phyloP scores from a whole-genome alignment of 1,140 invertebrate species.

The Camponotus vicinus region DNA sequence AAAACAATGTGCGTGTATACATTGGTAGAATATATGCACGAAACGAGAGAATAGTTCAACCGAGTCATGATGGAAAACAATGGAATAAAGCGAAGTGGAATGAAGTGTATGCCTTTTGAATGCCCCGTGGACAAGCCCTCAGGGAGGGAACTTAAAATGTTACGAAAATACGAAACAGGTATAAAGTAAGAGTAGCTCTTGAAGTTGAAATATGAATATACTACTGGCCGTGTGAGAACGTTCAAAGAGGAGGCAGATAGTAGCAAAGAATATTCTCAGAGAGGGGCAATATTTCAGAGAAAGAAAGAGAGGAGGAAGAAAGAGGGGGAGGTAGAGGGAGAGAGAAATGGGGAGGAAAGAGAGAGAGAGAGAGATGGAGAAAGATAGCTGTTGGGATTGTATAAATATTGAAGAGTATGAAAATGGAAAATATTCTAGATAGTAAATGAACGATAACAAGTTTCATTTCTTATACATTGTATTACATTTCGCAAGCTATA shows the following conservation, averaged over 20 bases:
- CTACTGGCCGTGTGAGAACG: slow-evolving; percentile 51
- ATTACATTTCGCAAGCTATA: neutral
- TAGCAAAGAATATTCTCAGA: slow-evolving; percentile 46
- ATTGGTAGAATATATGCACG: slow-evolving; percentile 42
- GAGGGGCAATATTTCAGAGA: slow-evolving; percentile 45
- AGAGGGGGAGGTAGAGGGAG: neutral
- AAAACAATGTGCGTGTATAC: slow-evolving; percentile 30
- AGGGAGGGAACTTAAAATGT: slow-evolving; percentile 59
- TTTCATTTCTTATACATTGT: neutral
- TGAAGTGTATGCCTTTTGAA: slow-evolving; percentile 57
- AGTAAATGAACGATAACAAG: neutral
- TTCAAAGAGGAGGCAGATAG: slow-evolving; percentile 55
- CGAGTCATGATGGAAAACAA: slow-evolving; percentile 59
- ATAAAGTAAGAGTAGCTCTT: slow-evolving; percentile 62
- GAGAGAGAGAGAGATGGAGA: neutral
- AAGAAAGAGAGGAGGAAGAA: slow-evolving; percentile 34
- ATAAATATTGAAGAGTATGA: slow-evolving; percentile 26
- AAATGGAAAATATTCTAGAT: slow-evolving; percentile 5
- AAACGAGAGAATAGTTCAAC: slow-evolving; percentile 50
- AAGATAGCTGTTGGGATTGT: neutral
- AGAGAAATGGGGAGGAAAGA: neutral
- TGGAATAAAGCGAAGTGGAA: slow-evolving; percentile 59
- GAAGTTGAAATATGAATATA: slow-evolving; percentile 62
- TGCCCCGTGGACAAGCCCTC: slow-evolving; percentile 48
- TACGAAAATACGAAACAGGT: slow-evolving; percentile 60